phyloP scores from a whole-genome alignment of 2,888 invertebrate species.

The Heliconius erato region DNA sequence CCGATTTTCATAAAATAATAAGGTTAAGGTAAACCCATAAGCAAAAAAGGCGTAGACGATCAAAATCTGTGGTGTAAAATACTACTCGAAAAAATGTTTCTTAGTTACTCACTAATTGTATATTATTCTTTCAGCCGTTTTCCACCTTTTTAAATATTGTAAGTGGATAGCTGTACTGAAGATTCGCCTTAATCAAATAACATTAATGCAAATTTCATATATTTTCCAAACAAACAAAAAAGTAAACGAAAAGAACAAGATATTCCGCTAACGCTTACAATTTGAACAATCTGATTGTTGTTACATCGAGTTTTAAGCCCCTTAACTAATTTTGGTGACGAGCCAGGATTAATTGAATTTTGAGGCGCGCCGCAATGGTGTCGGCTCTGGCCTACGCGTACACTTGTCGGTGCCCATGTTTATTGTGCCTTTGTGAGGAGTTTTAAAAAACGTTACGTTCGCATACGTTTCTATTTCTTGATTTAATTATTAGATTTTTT shows the following conservation, averaged over 20 bases:
- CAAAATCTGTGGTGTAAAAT: no score
- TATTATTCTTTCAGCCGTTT: no score
- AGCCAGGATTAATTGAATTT: slow-evolving; percentile 74
- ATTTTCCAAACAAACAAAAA: neutral
- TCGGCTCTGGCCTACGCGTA: slow-evolving; percentile 14
- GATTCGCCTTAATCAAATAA: no score
- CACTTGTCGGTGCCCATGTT: slow-evolving; percentile 6
- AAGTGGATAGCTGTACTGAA: no score
- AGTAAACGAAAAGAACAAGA: neutral
- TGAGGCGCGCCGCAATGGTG: slow-evolving; percentile 46
- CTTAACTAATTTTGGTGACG: slow-evolving; percentile 73
- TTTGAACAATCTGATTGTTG: slow-evolving; percentile 40
- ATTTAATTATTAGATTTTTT: no score
- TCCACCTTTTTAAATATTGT: no score
- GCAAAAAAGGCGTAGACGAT: no score
- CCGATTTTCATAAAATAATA: no score
- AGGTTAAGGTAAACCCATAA: no score
- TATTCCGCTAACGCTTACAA: slow-evolving; percentile 41
- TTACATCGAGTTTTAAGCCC: slow-evolving; percentile 61
- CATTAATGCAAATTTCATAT: neutral
- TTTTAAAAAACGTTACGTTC: neutral
- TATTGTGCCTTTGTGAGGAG: neutral
- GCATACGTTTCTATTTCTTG: neutral
- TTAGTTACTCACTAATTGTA: no score
- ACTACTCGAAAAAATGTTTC: no score